A percentile compares a stretch with the other conserved stretches of the same genome.
Evolutionary conservation across 2,888 invertebrate species (phyloP).

Genomic region (Eupeodes latifasciatus): DNA sequence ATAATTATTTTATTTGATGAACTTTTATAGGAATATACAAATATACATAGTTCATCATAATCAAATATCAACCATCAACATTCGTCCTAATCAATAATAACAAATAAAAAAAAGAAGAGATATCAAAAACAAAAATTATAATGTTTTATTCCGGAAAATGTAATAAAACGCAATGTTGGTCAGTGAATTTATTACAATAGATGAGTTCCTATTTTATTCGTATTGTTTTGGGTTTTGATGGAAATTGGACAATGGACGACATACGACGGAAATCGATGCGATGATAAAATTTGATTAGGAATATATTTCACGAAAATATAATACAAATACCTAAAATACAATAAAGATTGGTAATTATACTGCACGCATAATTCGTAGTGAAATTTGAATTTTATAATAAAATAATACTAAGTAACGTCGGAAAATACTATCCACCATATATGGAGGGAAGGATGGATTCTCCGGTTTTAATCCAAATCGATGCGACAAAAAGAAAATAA

Average conservation of each 20-base stretch:
- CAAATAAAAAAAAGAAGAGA: neutral
- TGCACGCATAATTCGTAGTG: neutral
- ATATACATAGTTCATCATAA: slow-evolving; percentile 17
- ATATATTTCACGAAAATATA: slow-evolving; percentile 2
- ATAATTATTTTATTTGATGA: neutral
- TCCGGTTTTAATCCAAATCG: no score
- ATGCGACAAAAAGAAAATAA: no score
- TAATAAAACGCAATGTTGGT: slow-evolving; percentile 36
- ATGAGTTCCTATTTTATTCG: no score
- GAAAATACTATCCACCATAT: no score
- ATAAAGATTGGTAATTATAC: slow-evolving; percentile 14
- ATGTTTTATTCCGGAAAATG: slow-evolving; percentile 34
- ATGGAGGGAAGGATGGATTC: no score
- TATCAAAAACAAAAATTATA: neutral
- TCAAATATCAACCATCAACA: slow-evolving; percentile 28
- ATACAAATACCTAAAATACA: neutral
- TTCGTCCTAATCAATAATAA: slow-evolving; percentile 46
- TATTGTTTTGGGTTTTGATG: no score
- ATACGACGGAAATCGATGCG: slow-evolving; percentile 24
- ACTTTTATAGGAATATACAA: neutral
- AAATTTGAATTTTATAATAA: neutral
- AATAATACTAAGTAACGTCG: no score
- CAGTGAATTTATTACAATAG: slow-evolving; percentile 17
- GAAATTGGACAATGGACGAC: no score
- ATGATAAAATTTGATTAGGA: slow-evolving; percentile 7